A percentile compares a stretch with the other conserved stretches of the same genome.
These are phyloP conservation scores for Caretta caretta DNA, from an alignment of 2,113 vertebrate genomes.

Conservation along the genomic window DNA sequence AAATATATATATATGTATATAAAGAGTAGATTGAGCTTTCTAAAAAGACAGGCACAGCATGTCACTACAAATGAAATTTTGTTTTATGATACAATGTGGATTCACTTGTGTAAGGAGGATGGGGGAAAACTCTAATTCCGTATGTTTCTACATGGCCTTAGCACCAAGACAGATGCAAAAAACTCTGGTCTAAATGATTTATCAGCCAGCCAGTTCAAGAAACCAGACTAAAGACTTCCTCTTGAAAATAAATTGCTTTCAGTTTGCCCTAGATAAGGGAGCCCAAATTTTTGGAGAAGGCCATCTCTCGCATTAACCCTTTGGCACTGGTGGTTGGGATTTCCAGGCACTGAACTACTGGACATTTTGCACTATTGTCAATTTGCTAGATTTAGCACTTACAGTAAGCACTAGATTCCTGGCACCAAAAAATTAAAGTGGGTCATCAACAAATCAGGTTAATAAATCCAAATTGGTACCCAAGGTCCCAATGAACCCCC, in stretches of 20 bases:
- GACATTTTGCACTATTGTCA: not conserved
- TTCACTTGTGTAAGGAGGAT: constrained; percentile 81
- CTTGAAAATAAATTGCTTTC: not conserved
- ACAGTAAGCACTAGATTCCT: constrained; percentile 30
- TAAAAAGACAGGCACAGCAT: constrained; percentile 78
- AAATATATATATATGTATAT: constrained; percentile 58
- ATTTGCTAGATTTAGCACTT: constrained; percentile 10
- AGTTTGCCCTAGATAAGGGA: not conserved
- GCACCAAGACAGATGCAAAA: constrained; percentile 69
- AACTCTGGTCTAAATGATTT: not conserved
- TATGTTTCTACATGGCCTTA: constrained; percentile 47
- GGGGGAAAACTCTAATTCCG: constrained; percentile 72
- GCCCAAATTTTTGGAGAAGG: not conserved
- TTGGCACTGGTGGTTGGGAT: not conserved
- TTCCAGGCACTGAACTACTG: fast-evolving
- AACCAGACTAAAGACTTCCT: not conserved
- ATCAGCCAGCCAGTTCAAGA: not conserved
- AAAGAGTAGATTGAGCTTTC: constrained; percentile 69
- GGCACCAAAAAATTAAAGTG: constrained; percentile 29
- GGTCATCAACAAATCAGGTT: not conserved
- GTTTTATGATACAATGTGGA: constrained; percentile 47
- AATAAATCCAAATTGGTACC: not conserved
- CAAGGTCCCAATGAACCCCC: not conserved
- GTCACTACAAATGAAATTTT: constrained; percentile 69
- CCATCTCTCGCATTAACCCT: not conserved